Evolutionary conservation across 37 sponge, comb jelly and placozoan genomes (phyloP).

Genomic region (Agelas oroides): DNA sequence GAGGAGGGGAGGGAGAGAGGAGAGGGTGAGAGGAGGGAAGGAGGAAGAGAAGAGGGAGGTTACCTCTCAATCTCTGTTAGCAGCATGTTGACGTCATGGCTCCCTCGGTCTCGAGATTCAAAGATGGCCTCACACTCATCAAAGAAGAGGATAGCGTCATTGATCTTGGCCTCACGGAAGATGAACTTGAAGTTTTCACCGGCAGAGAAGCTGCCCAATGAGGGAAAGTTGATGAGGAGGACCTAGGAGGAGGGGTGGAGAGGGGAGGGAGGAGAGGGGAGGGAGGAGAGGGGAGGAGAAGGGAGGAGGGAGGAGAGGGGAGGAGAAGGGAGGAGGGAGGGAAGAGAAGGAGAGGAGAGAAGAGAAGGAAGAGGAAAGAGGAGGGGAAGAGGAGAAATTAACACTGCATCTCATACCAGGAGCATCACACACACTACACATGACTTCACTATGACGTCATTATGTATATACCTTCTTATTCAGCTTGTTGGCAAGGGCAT

Average conservation of each 20-base stretch:
- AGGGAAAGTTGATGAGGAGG: slow-evolving; percentile 89
- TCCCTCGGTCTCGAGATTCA: slow-evolving; percentile 79
- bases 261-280: background rate
- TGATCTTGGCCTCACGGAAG: slow-evolving; percentile 90
- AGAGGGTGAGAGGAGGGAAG: background rate
- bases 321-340: slow-evolving; percentile 1
- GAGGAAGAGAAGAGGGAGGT: background rate
- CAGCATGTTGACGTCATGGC: slow-evolving; percentile 73
- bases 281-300: background rate
- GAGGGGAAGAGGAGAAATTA: too few relatives aligned
- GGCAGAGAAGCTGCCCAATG: slow-evolving; percentile 79
- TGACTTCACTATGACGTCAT: too few relatives aligned
- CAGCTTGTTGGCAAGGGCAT: slow-evolving; percentile 83
- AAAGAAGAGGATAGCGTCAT: slow-evolving; percentile 91
- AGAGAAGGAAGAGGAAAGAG: background rate
- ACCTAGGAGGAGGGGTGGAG: slow-evolving; percentile 38
- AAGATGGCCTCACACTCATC: slow-evolving; percentile 94
- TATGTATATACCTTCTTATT: slow-evolving; percentile 64
- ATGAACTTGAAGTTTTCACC: slow-evolving; percentile 91
- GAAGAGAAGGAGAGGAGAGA: background rate
- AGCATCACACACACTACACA: too few relatives aligned
- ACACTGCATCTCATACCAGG: too few relatives aligned
- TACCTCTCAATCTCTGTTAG: slow-evolving; percentile 88
- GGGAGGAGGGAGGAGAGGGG: slow-evolving; percentile 2
- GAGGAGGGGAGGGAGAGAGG: background rate